These are phyloP conservation scores for Salvelinus fontinalis DNA, from an alignment of 2,113 vertebrate genomes.

Conservation along the genomic window DNA sequence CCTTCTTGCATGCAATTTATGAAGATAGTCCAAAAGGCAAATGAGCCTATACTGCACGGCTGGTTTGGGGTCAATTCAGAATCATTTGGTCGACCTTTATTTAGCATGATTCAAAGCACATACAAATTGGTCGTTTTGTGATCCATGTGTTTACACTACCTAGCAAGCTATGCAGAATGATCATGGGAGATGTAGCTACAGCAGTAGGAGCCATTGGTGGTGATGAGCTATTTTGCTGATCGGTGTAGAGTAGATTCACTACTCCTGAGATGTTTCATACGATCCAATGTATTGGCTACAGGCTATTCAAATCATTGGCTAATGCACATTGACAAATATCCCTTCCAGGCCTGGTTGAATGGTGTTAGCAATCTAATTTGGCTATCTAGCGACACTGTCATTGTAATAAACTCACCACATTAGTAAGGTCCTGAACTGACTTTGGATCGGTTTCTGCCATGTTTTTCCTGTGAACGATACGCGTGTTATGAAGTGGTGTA, in stretches of 20 bases:
- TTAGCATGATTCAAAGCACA: no score
- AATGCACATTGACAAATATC: not conserved
- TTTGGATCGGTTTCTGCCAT: conserved; percentile 95
- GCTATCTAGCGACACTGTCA: not conserved
- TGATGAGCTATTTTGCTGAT: not conserved
- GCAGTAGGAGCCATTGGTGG: no score
- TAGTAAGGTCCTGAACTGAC: conserved; percentile 92
- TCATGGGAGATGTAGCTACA: no score
- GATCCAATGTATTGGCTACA: not conserved
- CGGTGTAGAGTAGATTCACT: not conserved
- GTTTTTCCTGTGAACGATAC: not conserved
- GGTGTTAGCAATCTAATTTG: not conserved
- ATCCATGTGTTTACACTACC: no score
- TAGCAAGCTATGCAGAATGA: not conserved
- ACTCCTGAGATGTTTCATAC: not conserved
- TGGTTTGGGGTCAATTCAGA: no score
- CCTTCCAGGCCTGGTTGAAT: not conserved
- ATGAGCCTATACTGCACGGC: no score
- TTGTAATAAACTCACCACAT: conserved; percentile 80
- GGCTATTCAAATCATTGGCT: not conserved
- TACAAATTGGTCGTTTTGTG: no score
- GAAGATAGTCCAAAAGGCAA: no score
- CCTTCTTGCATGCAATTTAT: no score
- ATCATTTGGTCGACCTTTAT: no score
- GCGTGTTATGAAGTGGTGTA: not conserved